Base-by-base conservation (phyloP, 1,140 invertebrate species). In the Ceratina japonica region DNA sequence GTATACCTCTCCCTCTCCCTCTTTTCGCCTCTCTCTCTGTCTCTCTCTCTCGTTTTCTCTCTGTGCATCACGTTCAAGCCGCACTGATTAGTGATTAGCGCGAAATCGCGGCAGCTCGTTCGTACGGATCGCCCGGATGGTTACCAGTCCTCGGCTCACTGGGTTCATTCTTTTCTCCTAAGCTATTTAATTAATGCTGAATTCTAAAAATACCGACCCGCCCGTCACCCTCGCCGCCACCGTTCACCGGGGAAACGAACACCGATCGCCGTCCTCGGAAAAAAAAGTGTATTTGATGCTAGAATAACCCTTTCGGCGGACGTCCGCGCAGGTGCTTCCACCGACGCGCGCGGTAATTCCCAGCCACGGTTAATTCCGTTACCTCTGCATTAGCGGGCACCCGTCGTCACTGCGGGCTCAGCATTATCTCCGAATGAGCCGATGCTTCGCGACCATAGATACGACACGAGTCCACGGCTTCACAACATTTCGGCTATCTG, bases 81-180 rank as follows among this genome's bases (percentile, higher is more conserved):
- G 84, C 83, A 82, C 84, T 86, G 84, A 86, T 86, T 86, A 86
- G 84, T 86, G 84, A 86, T 86, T 86, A 86, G 84, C 84, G 84
- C 84, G 85, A 86, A 86, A 86, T 86, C 84, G 83, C 83, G 64
- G 70, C 58, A 81, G 83, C 74, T 81, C 82, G 82, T 85, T 84
- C 83, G 84, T 85, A 84, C 82, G 37, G 37, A 70, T 84, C 83
- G 83, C 66, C 80, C 84, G 84, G 84, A 86, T 85, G 83, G 79
- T 85, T 81, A 80, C 80, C 84, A 80, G 80, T 86, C 84, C 52
- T 79, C 84, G 84, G 84, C 83, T 86, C 84, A 86, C 84, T 86
- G 83, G 84, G 80, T 85, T 66, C 83, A 72, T 86, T 86, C 84
- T 86, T 85, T 73, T 86, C 80, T 85, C 75, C 84, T 75, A 76